Base-by-base conservation (phyloP, 2,797 vertebrate species). In the Calcarius lapponicus region DNA sequence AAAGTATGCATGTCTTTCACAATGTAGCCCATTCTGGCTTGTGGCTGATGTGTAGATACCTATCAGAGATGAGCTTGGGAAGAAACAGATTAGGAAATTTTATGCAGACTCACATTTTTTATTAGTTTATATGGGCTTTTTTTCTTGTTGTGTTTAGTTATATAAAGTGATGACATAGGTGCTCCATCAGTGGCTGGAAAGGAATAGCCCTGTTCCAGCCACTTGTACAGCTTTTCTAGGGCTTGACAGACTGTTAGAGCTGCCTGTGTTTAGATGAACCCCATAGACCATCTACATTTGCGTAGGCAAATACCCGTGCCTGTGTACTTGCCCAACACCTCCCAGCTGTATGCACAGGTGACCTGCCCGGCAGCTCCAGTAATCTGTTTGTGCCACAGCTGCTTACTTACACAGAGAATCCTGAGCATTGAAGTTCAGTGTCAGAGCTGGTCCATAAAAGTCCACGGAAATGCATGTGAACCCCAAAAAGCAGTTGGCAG, bases 1-100 rank as follows among this genome's bases (percentile, higher is more conserved):
- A 66, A 94, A 95, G 14, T 38, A 84, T 88, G 76, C 5, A 2
- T 21, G 48, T 48, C 76, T 93, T 95, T 96, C 86, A 86, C 80
- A 95, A 84, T n/a, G 21, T 45, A 61, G 18, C 40, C 48, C 36
- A 28, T 53, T 34, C 58, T 86, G 93, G 70, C 15, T 1, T 22
- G 31, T 72, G 66, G 36, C 66, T 66, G 72, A 4, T 0, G 4
- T n/a, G 58, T 48, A 94, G 93, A 88, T 94, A 62, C 1, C 47
- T 42, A 66, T 94, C 92, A 89, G 57, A 88, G 17, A 70, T 82
- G 42, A 86, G 54, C 25, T 74, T 61, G 28, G 38, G 80, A 81
- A 93, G 67, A 88, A 73, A 38, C 1, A 81, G 28, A 88, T 75
- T 50, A 81, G 13, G 80, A 90, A 84, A 88, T 66, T 62, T 80